Evolutionary conservation across 2,888 invertebrate genomes (phyloP), one percentile per base, ranked within the genome.

Genomic region (Cinara cedri): DNA sequence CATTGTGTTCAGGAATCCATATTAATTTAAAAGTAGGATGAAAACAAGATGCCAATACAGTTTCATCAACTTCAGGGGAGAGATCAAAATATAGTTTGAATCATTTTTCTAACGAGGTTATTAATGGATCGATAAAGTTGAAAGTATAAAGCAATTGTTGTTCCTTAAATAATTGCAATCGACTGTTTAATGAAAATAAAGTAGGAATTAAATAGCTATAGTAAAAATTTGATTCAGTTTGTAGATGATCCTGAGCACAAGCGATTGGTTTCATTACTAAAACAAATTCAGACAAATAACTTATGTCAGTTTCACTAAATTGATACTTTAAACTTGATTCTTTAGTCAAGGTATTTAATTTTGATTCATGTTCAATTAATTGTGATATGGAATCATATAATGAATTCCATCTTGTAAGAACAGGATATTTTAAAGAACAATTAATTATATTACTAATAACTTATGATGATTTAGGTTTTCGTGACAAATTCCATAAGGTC

Each of bases 21-120:
- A 19, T 55, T 21, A 55, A 55, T 55, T 55, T 55, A 55, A 55
- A 55, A 9, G 55, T 11, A 55, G 55, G 55, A 55, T 55, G 21
- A 55, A 55, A 55, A 55, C 55, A 55, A 10, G 55, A 55, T 55
- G 19, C 55, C 11, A n/a, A n/a, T n/a, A n/a, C n/a, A n/a, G n/a
- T n/a, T n/a, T n/a, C n/a, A n/a, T n/a, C n/a, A n/a, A n/a, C n/a
- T n/a, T n/a, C n/a, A n/a, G n/a, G n/a, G n/a, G n/a, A n/a, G n/a
- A n/a, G n/a, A n/a, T n/a, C n/a, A n/a, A n/a, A n/a, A n/a, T 55
- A 55, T 21, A 55, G 21, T 55, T 55, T 19, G 21, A 55, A 55
- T 9, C 55, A 8, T 21, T 21, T 21, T 6, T 55, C 19, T 55
- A 55, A 10, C 11, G 55, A 19, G 11, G 19, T 55, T 19, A 55